Percentiles rank a stretch among this genome's conserved stretches.
phyloP scores from a whole-genome alignment of 2,113 vertebrate genomes.

The Panthera leo region DNA sequence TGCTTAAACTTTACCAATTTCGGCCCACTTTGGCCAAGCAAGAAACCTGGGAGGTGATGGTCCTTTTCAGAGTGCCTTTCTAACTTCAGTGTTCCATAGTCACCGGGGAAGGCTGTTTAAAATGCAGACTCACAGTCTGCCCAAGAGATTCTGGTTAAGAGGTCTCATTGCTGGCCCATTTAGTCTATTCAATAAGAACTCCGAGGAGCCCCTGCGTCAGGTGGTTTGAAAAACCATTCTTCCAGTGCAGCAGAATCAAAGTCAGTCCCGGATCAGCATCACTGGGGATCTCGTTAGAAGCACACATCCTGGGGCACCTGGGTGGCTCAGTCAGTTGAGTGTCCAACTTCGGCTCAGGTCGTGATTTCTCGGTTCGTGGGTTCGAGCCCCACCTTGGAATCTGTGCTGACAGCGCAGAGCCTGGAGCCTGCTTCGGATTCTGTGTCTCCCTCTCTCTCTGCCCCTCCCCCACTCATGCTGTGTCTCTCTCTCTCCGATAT shows the following conservation, averaged over 20 bases:
- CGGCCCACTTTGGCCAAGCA: no score
- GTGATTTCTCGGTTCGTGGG: no score
- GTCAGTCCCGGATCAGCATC: neutral
- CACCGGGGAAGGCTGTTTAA: neutral
- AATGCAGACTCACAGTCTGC: neutral
- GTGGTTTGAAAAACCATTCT: neutral
- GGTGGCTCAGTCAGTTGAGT: no score
- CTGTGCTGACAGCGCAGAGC: no score
- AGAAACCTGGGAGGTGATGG: neutral
- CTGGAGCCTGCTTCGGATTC: no score
- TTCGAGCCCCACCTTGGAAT: no score
- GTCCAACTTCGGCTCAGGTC: no score
- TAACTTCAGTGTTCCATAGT: neutral
- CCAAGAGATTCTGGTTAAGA: neutral
- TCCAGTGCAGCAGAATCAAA: fast-evolving
- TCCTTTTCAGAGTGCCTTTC: neutral
- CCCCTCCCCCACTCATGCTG: no score
- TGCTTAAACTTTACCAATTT: neutral
- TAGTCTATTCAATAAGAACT: neutral
- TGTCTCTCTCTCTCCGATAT: no score
- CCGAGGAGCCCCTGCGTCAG: neutral
- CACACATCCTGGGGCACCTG: no score
- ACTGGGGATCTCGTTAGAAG: neutral
- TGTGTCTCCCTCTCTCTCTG: no score
- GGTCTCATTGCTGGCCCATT: neutral